phyloP scores from a whole-genome alignment of 2,113 vertebrate species.

The Centropus unirufus region DNA sequence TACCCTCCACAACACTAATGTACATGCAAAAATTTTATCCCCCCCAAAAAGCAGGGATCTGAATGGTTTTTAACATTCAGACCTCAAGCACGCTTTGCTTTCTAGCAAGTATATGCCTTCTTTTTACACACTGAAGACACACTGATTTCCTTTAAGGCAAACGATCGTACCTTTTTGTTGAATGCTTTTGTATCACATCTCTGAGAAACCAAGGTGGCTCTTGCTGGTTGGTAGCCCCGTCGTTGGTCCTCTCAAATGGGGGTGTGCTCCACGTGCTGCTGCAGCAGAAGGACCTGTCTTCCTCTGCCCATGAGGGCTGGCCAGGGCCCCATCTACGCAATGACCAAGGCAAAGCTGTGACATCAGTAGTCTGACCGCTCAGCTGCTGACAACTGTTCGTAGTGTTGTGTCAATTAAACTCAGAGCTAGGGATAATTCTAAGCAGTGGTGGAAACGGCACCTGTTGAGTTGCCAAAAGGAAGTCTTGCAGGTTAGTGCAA shows the following conservation, averaged over 20 bases:
- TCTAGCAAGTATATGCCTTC: neutral
- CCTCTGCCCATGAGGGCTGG: neutral
- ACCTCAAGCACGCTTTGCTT: neutral
- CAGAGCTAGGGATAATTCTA: neutral
- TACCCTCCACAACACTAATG: neutral
- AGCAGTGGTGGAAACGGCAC: neutral
- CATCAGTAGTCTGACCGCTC: no score
- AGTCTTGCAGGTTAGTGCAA: neutral
- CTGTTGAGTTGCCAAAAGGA: neutral
- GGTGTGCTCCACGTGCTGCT: neutral
- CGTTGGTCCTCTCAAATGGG: neutral
- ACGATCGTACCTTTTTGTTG: neutral
- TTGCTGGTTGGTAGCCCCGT: neutral
- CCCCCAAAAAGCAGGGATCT: neutral
- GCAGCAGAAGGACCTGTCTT: neutral
- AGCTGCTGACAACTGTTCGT: neutral
- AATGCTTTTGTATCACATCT: rapidly evolving
- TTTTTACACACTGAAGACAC: neutral
- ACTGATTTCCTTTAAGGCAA: neutral
- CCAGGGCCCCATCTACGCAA: neutral
- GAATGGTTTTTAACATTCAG: neutral
- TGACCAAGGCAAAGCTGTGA: no score
- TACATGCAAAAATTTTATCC: neutral
- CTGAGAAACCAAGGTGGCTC: neutral
- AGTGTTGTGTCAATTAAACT: neutral